These are phyloP conservation scores for Nudaria mundana DNA, from an alignment of 2,888 invertebrate genomes.

Conservation along the genomic window DNA sequence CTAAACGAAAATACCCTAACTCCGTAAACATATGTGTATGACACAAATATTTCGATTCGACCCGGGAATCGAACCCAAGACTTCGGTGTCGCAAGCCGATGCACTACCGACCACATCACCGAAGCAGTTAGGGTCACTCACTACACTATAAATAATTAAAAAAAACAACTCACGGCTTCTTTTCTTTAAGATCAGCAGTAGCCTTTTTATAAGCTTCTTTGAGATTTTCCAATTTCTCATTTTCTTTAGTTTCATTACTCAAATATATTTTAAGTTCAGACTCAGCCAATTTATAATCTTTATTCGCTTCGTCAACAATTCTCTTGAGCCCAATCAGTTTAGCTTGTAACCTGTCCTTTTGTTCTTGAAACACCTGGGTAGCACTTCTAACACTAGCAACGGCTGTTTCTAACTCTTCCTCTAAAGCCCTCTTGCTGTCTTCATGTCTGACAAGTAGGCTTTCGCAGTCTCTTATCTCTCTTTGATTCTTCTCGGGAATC, in stretches of 20 bases:
- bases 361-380: conserved; percentile 86
- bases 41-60: too few relatives aligned
- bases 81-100: too few relatives aligned
- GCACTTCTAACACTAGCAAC: conserved; percentile 84
- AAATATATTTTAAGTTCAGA: conserved; percentile 90
- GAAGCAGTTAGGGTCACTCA: too few relatives aligned
- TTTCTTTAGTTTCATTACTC: conserved; percentile 82
- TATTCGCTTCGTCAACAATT: conserved; percentile 86
- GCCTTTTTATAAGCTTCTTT: conserved; percentile 71
- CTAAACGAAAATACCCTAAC: too few relatives aligned
- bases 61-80: too few relatives aligned
- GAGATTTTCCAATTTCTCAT: conserved; percentile 83
- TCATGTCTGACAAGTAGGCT: conserved; percentile 74
- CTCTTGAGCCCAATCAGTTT: conserved; percentile 86
- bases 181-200: conserved; percentile 70
- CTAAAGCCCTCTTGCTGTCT: conserved; percentile 80
- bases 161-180: conserved; percentile 57
- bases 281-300: conserved; percentile 81
- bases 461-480: conserved; percentile 86
- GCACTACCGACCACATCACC: too few relatives aligned
- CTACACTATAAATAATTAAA: too few relatives aligned
- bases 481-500: conserved; percentile 87
- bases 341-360: conserved; percentile 85
- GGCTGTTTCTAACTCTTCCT: conserved; percentile 80
- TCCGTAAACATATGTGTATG: too few relatives aligned